Base-by-base conservation (phyloP, 2,888 invertebrate species). In the Agrochola lota region DNA sequence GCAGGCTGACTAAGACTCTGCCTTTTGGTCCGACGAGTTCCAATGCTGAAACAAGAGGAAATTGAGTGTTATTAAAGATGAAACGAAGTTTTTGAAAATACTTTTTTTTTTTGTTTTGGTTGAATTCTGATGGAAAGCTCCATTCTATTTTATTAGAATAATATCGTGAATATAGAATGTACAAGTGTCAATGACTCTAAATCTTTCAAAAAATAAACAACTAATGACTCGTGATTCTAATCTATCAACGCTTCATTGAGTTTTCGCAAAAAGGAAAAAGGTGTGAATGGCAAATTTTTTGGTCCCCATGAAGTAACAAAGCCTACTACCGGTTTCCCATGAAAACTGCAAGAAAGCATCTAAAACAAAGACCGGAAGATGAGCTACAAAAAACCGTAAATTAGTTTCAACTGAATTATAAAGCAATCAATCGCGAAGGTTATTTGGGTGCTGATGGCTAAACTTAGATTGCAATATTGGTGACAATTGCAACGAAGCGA, bases 11-110 rank as follows among this genome's bases (percentile, higher is more conserved):
- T 87, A 96, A 95, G 3, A 96, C 96, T 84, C 96, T 91, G 59
- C 96, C 96, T 90, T 96, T 96, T 3, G 96, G 96, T 2, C 96
- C 96, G 1, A 96, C 96, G 2, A 96, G 91, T 81, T 96, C 96
- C 84, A 96, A 85, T 0, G 96, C 96, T 96, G 94, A 35, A 91
- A 86, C 88, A 63, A 90, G 91, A 81, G 26, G 6, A 59, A 57
- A 30, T 63, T 8, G 8, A 7, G 52, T 60, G 26, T 60, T 26
- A 35, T 26, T 46, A 20, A 20, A 52, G 2, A 15, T 46, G 15
- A 35, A 20, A 52, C 20, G 0, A 52, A 20, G 8, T 52, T 20
- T 52, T 52, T 8, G 12, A 75, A 55, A 35, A 46, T 11, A 55
- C 6, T 3, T 17, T 3, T 0, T 15, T 9, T 60, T 69, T 55